Evolutionary conservation across 2,113 vertebrate genomes (phyloP).

Genomic region (Eretmochelys imbricata): DNA sequence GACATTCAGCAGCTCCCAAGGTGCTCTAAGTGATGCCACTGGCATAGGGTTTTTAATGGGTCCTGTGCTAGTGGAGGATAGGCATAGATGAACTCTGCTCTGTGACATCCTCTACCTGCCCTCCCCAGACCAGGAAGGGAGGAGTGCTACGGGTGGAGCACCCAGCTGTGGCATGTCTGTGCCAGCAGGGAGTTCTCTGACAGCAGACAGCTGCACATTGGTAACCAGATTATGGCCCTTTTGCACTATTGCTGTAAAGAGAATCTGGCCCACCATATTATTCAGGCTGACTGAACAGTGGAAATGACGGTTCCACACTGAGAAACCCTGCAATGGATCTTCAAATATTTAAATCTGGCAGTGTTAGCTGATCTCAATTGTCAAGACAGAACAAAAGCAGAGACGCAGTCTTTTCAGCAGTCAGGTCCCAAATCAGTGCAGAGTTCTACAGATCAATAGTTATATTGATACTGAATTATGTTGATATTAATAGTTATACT

Average conservation of each 20-base stretch:
- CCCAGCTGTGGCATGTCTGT: not conserved
- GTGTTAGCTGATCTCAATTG: not conserved
- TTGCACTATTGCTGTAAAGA: not conserved
- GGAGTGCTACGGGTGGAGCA: not conserved
- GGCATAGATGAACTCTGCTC: not conserved
- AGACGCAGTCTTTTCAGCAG: not conserved
- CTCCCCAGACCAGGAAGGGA: not conserved
- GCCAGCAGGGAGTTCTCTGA: not conserved
- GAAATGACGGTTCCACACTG: not conserved
- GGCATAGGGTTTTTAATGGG: not conserved
- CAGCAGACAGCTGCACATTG: not conserved
- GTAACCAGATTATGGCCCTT: not conserved
- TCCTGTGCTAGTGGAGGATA: not conserved
- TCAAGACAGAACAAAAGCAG: not conserved
- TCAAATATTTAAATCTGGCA: not conserved
- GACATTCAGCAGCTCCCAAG: not conserved
- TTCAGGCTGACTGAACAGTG: not conserved
- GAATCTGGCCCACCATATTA: not conserved
- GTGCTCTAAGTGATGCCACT: not conserved
- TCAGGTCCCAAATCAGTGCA: not conserved
- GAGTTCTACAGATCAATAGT: not conserved
- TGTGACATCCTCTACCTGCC: not conserved
- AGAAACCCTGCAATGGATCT: not conserved
- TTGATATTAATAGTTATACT: too few species aligned
- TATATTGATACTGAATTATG: not conserved